Conservation (phyloP, 2,113 vertebrate genomes). For the Anser brachyrhynchus region DNA sequence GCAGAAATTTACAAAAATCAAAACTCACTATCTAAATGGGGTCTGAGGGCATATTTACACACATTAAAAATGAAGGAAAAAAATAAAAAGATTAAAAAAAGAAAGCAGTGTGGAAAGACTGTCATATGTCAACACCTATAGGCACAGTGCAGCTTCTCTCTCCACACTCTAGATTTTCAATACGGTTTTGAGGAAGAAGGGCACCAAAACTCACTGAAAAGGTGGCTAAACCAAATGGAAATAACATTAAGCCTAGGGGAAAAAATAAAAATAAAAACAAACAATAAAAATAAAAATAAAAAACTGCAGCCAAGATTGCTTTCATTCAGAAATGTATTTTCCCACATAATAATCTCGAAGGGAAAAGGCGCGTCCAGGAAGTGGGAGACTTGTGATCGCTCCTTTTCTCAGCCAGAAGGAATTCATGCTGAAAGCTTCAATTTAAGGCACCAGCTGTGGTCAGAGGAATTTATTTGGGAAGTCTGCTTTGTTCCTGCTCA, state of each 20-base stretch:
- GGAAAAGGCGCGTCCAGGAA: not conserved
- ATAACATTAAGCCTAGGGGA: not conserved
- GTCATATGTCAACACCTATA: not conserved
- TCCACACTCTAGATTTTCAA: rapidly evolving
- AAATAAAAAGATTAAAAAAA: not conserved
- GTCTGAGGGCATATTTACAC: not conserved
- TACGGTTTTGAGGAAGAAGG: not conserved
- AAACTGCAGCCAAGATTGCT: not conserved
- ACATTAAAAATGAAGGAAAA: not conserved
- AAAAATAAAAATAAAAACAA: no score
- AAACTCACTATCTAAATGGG: not conserved
- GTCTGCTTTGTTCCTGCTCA: not conserved
- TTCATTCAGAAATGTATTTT: not conserved
- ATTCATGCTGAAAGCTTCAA: not conserved
- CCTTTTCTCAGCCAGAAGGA: rapidly evolving
- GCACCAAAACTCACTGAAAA: not conserved
- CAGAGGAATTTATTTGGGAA: not conserved
- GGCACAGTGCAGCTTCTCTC: not conserved
- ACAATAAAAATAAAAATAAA: not conserved
- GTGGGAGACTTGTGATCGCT: rapidly evolving
- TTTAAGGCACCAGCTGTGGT: not conserved
- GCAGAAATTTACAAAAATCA: not conserved
- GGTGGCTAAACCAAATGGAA: not conserved
- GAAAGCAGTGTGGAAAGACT: not conserved
- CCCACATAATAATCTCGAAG: not conserved